phyloP scores from a whole-genome alignment of 2,888 invertebrate species.

The Ormyrus rosae region DNA sequence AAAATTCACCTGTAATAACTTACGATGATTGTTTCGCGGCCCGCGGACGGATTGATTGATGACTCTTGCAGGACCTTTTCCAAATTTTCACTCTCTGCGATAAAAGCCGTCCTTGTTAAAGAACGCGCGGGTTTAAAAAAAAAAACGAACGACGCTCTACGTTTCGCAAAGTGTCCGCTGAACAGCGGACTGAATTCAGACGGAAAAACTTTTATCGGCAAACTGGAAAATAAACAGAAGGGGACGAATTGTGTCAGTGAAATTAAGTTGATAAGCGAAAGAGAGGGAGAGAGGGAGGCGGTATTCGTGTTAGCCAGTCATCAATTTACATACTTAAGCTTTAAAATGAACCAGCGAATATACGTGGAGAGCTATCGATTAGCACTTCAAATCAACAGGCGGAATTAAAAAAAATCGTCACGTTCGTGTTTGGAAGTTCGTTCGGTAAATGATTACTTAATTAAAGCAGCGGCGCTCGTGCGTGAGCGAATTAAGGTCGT shows the following conservation, averaged over 20 bases:
- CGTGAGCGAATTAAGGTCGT: constrained; percentile 13
- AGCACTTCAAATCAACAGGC: constrained; percentile 43
- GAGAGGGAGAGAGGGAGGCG: no score
- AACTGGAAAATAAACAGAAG: no score
- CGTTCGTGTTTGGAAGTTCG: constrained; percentile 28
- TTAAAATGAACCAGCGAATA: constrained; percentile 8
- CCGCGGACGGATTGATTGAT: constrained; percentile 27
- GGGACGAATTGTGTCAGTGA: no score
- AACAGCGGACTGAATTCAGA: no score
- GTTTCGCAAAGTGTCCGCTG: no score
- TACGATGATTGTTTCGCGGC: constrained; percentile 50
- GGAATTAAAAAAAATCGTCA: constrained; percentile 35
- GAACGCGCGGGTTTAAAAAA: no score
- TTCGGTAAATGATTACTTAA: constrained; percentile 34
- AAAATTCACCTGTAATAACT: constrained; percentile 43
- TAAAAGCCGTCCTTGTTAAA: no score
- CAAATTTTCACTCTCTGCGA: no score
- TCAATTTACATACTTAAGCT: constrained; percentile 19
- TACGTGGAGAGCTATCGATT: constrained; percentile 25
- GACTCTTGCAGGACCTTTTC: not conserved
- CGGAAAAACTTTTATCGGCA: no score
- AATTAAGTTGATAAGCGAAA: no score
- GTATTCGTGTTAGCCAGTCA: not conserved
- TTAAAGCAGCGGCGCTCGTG: constrained; percentile 19
- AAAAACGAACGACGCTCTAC: no score